Conservation (phyloP, 2,113 vertebrate species). For the Phocoena phocoena region DNA sequence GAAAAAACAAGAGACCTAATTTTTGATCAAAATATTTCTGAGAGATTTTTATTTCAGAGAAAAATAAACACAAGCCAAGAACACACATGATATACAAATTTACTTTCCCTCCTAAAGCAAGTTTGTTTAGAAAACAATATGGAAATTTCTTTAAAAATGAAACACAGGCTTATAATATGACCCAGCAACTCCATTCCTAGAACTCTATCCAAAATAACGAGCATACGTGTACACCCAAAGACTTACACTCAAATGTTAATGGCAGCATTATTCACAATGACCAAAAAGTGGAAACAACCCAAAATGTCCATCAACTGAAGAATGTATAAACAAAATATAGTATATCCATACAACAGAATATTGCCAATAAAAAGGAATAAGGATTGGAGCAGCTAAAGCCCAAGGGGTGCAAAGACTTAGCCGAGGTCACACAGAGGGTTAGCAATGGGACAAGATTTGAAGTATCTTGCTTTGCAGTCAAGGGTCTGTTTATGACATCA, state of each 20-base stretch:
- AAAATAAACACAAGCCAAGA: neutral
- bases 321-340: slow-evolving; percentile 3
- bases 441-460: neutral
- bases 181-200: neutral
- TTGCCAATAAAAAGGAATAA: neutral
- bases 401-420: neutral
- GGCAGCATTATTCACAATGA: neutral
- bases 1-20: neutral
- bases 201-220: neutral
- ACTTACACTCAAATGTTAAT: neutral
- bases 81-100: neutral
- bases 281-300: neutral
- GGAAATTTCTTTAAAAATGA: neutral
- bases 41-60: neutral
- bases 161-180: neutral
- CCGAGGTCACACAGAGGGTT: neutral
- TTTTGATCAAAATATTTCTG: neutral
- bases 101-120: neutral
- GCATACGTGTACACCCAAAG: neutral
- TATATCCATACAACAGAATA: neutral
- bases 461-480: neutral
- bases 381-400: neutral
- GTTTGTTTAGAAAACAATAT: neutral
- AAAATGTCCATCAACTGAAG: neutral
- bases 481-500: neutral